phyloP scores from a whole-genome alignment of 2,888 invertebrate species.

The Parthenolecanium corni region DNA sequence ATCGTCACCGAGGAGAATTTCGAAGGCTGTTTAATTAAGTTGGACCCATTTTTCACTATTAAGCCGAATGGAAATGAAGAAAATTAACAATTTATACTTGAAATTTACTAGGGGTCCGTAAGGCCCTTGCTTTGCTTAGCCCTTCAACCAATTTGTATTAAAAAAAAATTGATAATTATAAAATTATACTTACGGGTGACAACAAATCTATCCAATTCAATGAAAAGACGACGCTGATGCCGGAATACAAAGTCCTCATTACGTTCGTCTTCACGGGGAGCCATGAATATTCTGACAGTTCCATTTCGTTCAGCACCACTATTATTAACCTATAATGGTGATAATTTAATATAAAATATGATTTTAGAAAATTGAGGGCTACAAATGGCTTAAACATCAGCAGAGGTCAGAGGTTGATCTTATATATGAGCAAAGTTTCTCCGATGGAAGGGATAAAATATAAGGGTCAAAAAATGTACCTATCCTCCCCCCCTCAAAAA shows the following conservation, averaged over 20 bases:
- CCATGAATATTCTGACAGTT: constrained; percentile 58
- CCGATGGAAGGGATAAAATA: too few relatives aligned
- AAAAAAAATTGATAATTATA: too few relatives aligned
- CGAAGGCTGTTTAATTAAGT: constrained; percentile 54
- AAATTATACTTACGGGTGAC: constrained; percentile 48
- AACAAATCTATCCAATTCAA: constrained; percentile 61
- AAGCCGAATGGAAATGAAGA: neutral
- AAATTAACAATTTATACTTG: too few relatives aligned
- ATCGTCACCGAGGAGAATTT: constrained; percentile 68
- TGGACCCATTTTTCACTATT: constrained; percentile 54
- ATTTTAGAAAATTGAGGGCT: neutral
- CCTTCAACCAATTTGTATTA: too few relatives aligned
- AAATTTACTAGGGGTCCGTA: too few relatives aligned
- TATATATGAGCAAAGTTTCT: too few relatives aligned
- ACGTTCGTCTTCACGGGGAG: constrained; percentile 52
- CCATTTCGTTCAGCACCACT: constrained; percentile 43
- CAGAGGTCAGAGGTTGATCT: too few relatives aligned
- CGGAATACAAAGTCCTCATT: constrained; percentile 49
- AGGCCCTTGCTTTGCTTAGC: too few relatives aligned
- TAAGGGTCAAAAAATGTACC: too few relatives aligned
- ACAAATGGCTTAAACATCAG: neutral
- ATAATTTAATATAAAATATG: neutral
- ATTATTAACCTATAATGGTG: constrained; percentile 33
- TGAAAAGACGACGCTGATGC: constrained; percentile 52
- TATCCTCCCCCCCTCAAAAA: too few relatives aligned